Evolutionary conservation across 1,140 invertebrate genomes (phyloP).

Genomic region (Drosophila simulans): DNA sequence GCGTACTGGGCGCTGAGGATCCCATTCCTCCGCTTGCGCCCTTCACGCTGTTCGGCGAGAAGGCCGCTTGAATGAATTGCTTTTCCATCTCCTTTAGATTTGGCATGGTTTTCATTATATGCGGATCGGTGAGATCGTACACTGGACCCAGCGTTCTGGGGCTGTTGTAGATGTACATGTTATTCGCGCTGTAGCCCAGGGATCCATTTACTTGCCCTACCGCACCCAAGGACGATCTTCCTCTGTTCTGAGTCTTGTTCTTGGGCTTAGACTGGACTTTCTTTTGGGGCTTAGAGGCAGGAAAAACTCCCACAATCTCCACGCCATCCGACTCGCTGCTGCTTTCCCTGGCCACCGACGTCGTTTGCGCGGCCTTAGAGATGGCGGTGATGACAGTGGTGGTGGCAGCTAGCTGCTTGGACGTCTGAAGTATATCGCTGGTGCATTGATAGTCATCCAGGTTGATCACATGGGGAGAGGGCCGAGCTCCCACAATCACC

Average conservation of each 20-base stretch:
- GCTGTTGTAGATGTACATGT: constrained; percentile 53
- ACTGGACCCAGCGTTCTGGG: constrained; percentile 4
- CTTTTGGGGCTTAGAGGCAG: constrained; percentile 35
- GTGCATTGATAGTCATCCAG: constrained; percentile 74
- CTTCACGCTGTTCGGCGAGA: constrained; percentile 29
- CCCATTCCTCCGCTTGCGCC: constrained; percentile 22
- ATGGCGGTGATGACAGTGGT: constrained; percentile 36
- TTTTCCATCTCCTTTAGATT: constrained; percentile 58
- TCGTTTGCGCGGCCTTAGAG: constrained; percentile 22
- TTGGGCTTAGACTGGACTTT: constrained; percentile 36
- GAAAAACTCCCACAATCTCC: constrained; percentile 75
- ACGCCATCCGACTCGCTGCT: constrained; percentile 81
- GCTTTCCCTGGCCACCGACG: constrained; percentile 57
- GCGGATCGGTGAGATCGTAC: constrained; percentile 53
- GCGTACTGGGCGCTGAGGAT: constrained; percentile 18
- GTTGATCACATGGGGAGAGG: constrained; percentile 69
- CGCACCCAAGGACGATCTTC: constrained; percentile 12
- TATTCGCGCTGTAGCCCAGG: constrained; percentile 52
- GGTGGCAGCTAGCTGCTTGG: constrained; percentile 68
- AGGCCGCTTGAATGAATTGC: constrained; percentile 20
- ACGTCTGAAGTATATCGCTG: constrained; percentile 76
- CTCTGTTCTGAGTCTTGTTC: constrained; percentile 40
- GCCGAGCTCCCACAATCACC: constrained; percentile 17
- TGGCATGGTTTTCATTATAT: constrained; percentile 54
- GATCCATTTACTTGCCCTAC: constrained; percentile 33